Base-by-base conservation (phyloP, 2,113 vertebrate species). In the Chaetops frenatus region DNA sequence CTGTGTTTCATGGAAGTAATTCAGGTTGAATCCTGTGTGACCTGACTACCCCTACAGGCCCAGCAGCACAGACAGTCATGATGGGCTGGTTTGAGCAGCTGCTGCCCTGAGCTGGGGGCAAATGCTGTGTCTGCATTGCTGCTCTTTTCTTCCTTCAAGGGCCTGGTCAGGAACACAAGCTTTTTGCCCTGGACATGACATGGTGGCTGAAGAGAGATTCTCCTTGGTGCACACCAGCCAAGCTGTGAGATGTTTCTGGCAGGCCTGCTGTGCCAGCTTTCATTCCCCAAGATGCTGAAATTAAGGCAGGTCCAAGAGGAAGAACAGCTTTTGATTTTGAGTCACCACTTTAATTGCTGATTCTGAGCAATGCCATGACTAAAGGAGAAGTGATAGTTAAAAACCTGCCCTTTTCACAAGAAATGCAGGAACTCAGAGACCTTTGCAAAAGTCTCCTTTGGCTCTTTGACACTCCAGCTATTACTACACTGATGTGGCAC, bases 11-110 rank as follows among this genome's bases (percentile, higher is more conserved):
- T 33, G 36, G 21, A 48, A 31, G 35, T 31, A 57, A 42, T 28
- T 72, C 44, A 57, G 31, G 35, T 15, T 56, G 9, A 44, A 27
- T 50, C 22, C 66, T 72, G 50, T 42, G 27, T 72, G 23, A 9
- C 22, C 45, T 28, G 10, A 18, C 35, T 14, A n/a, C 2, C 13
- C 17, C 24, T 5, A 7, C 53, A 67, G 24, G 45, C 45, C 15
- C 24, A 9, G 45, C 33, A 45, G 45, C 53, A 81, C 28, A 51
- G 23, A 8, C 23, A 74, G 53, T 73, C 23, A 44, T 0, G 0
- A 36, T 21, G 69, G 45, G 38, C 23, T 81, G 53, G 10, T 74
- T 38, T 60, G 45, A 81, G 33, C 45, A 74, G 45, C 45, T 60
- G 60, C 19, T 60, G 19, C 44, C 23, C 33, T 73, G 45, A 36